Evolutionary conservation across 2,888 invertebrate genomes (phyloP).

Genomic region (Epinotia bilunana): DNA sequence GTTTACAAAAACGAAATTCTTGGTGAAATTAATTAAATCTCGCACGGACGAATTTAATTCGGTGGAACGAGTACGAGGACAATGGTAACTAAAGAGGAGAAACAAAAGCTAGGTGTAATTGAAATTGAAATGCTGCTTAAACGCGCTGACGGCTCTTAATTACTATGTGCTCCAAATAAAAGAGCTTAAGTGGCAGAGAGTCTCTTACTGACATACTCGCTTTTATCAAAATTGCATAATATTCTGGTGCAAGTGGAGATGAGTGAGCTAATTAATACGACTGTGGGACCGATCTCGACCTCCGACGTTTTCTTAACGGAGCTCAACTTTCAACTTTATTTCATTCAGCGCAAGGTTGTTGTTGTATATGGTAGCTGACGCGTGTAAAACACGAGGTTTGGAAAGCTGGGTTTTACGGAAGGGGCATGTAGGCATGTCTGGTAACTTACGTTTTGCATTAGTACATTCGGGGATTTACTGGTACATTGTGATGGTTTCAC

Average conservation of each 20-base stretch:
- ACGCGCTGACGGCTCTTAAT: slow-evolving; percentile 46
- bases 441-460: slow-evolving; percentile 14
- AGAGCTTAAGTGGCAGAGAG: slow-evolving; percentile 4
- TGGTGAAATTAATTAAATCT: slow-evolving; percentile 52
- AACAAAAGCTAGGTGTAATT: slow-evolving; percentile 54
- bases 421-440: neutral
- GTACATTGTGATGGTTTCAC: neutral
- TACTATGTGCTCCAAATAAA: slow-evolving; percentile 37
- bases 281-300: slow-evolving; percentile 12
- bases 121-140: slow-evolving; percentile 53
- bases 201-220: neutral
- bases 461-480: neutral
- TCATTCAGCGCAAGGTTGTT: neutral
- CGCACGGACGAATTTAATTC: slow-evolving; percentile 52
- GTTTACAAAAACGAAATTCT: slow-evolving; percentile 44
- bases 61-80: slow-evolving; percentile 50
- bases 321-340: slow-evolving; percentile 1
- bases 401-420: neutral
- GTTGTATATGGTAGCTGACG: neutral
- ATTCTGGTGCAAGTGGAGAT: slow-evolving; percentile 45
- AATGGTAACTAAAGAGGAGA: slow-evolving; percentile 49
- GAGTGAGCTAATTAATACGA: slow-evolving; percentile 40
- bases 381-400: neutral
- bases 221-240: neutral
- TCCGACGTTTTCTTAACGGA: neutral